Base-by-base conservation (phyloP, 2,113 vertebrate genomes). In the Dipodomys stephensi region DNA sequence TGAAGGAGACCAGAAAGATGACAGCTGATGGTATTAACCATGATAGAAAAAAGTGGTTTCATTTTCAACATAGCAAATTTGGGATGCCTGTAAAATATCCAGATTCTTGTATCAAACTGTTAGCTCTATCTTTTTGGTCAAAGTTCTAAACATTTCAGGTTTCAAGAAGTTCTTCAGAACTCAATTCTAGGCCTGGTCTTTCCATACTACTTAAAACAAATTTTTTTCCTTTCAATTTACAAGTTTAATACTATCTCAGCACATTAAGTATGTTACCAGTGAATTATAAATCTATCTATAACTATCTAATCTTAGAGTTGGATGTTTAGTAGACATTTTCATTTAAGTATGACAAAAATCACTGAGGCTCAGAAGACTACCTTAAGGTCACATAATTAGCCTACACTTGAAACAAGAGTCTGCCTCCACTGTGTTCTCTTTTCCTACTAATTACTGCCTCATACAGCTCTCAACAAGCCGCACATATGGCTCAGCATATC, bases 321-420 rank as follows among this genome's bases (percentile, higher is more conserved):
- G 64, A 49, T 91, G 7, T 83, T 67, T 64, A 74, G 64, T 5
- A 69, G 46, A 62, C 16, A 68, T 23, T 68, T 87, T 87, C 69
- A 87, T n/a, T 93, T 80, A 86, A 87, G 62, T 76, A 87, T 27
- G 62, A 20, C n/a, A 77, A 35, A 67, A 68, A 69, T 10, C 25
- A 76, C 27, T 30, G 67, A 93, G 44, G 35, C 46, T 90, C 83
- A 73, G 64, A 46, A 20, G n/a, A 28, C 60, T 76, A 80, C 76
- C 22, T 60, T 53, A 76, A n/a, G 32, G 76, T 60, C 46, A 92
- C 49, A 79, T 20, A 64, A 44, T 30, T 92, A 64, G 2, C 30
- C 57, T 57, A 65, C 7, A 65, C 71, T 78, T 84, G 46, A 90
- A 84, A 71, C 1, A 3, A n/a, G 20, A 2, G 27, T 39, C 39